Evolutionary conservation across 2,797 vertebrate genomes (phyloP), one percentile per base, ranked within the genome.

Genomic region (Rhinogobio ventralis): DNA sequence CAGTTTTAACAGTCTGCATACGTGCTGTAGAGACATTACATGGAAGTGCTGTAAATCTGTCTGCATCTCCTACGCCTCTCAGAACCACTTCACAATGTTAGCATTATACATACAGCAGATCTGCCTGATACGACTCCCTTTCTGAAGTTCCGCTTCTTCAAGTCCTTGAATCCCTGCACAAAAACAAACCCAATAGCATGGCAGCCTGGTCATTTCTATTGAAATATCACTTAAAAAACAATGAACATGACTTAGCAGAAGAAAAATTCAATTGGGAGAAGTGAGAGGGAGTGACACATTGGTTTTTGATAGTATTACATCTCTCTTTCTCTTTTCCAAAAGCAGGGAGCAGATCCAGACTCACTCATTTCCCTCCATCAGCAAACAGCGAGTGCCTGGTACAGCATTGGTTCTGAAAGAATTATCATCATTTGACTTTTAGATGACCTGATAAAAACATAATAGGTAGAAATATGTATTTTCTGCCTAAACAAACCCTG

Each of bases 351-450:
- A 87, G 85, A 91, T 91, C 87, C 86, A 86, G 88, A 75, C 79
- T 88, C 86, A 91, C 90, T 92, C 74, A 60, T 89, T 90, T 93
- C 93, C 96, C 96, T 92, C 97, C 97, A 96, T 96, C 93, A 94
- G 97, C 96, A 96, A 97, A 98, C 94, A 97, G 89, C 75, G 91
- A 90, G 90, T 4, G 94, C 93, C 93, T 96, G 96, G 97, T 95
- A 97, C 96, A 85, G 95, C 94, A 95, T 95, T 67, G 46, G 55
- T 75, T 95, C 94, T 85, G 86, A 94, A 95, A 95, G 93, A 95
- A 94, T 92, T 82, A 62, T 91, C 91, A 85, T 14, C 91, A 88
- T 92, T 91, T 91, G 93, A 92, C 94, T 94, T 94, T 96, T 95
- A 93, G 95, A 96, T 92, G 87, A 93, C 93, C 93, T 93, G 97